A percentile compares a stretch with the other conserved stretches of the same genome.
These are phyloP conservation scores for Odontocolon sp. DNA, from an alignment of 2,888 invertebrate genomes.

Conservation along the genomic window DNA sequence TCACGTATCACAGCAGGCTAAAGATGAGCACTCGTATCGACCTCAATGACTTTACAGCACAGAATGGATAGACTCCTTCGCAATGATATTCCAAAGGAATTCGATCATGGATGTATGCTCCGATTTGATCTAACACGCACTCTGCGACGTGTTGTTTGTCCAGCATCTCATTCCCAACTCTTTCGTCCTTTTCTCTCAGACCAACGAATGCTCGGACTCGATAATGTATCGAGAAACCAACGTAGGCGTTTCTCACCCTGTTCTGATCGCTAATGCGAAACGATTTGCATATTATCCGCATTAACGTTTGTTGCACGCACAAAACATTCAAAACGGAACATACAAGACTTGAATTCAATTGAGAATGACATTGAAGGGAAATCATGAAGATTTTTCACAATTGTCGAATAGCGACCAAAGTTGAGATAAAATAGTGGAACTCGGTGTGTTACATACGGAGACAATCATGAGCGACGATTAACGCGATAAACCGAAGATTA, in stretches of 20 bases:
- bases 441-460: no score
- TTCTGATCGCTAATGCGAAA: constrained; percentile 28
- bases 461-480: no score
- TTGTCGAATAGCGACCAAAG: no score
- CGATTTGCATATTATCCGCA: constrained; percentile 41
- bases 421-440: no score
- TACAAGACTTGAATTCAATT: not conserved
- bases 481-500: not conserved
- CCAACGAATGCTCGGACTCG: constrained; percentile 6
- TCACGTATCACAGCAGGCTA: not conserved
- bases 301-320: not conserved
- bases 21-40: not conserved
- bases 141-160: not conserved
- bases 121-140: constrained; percentile 16
- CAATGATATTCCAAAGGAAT: not conserved
- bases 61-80: not conserved
- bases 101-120: constrained; percentile 2
- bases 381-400: no score
- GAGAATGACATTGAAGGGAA: no score
- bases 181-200: not conserved
- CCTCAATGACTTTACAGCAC: not conserved
- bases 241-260: constrained; percentile 17
- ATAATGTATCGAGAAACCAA: constrained; percentile 6
- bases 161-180: not conserved
- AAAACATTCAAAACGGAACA: no score